phyloP scores from a whole-genome alignment of 2,888 invertebrate genomes.

The Ophraella communa region DNA sequence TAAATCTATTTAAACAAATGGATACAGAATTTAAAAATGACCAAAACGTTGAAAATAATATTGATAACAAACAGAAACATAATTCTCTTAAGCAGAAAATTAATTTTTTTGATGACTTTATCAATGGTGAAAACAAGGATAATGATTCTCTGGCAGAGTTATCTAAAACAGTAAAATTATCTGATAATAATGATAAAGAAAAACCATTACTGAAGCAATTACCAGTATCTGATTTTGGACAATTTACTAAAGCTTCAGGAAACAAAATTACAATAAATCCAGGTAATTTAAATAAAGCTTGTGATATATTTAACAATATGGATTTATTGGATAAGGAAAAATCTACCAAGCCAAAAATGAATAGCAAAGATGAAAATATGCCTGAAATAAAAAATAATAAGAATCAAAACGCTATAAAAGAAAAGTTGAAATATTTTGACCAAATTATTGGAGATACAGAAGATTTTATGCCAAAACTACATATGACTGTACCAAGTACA shows the following conservation, averaged over 20 bases:
- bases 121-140: not conserved
- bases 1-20: slow-evolving; percentile 5
- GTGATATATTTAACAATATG: slow-evolving; percentile 48
- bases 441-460: slow-evolving; percentile 13
- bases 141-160: too few species aligned
- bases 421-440: slow-evolving; percentile 22
- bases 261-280: slow-evolving; percentile 15
- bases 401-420: slow-evolving; percentile 3
- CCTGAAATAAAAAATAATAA: not conserved
- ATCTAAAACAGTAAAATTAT: too few species aligned
- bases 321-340: not conserved
- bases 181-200: too few species aligned
- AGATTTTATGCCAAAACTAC: slow-evolving; percentile 4
- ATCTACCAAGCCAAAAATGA: not conserved
- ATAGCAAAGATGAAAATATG: not conserved
- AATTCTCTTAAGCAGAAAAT: not conserved
- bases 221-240: not conserved
- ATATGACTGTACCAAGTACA: not conserved
- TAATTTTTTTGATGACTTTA: not conserved
- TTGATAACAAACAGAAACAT: not conserved
- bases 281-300: slow-evolving; percentile 52
- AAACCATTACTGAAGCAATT: too few species aligned
- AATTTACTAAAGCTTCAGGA: slow-evolving; percentile 26
- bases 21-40: not conserved
- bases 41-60: slow-evolving; percentile 4